phyloP scores from a whole-genome alignment of 2,888 invertebrate species.

The Blomia tropicalis region DNA sequence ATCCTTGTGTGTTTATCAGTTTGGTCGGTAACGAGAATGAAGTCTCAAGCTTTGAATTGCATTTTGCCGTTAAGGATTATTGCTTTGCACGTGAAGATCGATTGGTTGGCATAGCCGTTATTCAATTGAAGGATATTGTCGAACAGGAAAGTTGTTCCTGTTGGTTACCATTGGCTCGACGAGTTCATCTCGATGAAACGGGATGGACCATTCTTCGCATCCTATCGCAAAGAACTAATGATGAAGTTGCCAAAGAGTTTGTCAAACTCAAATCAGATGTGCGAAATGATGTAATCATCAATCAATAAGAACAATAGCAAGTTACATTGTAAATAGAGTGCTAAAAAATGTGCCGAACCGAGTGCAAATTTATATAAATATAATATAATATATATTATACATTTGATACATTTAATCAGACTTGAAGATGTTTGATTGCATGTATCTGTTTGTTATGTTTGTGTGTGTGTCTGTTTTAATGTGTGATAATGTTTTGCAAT shows the following conservation, averaged over 20 bases:
- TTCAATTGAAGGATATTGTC: constrained; percentile 86
- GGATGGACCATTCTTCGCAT: constrained; percentile 94
- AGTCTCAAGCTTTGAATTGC: constrained; percentile 84
- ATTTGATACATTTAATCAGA: neutral
- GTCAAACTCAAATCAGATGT: constrained; percentile 64
- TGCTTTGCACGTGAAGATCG: constrained; percentile 95
- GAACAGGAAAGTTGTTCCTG: constrained; percentile 88
- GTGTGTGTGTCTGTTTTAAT: neutral
- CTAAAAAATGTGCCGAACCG: neutral
- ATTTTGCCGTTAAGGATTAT: constrained; percentile 96
- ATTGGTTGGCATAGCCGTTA: constrained; percentile 87
- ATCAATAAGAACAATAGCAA: neutral
- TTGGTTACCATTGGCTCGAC: constrained; percentile 75
- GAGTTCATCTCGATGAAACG: constrained; percentile 97
- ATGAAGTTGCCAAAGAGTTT: constrained; percentile 97
- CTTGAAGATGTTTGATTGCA: neutral
- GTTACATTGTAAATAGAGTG: no score
- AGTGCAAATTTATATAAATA: neutral
- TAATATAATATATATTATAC: no score
- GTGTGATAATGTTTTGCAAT: neutral
- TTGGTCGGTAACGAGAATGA: constrained; percentile 95
- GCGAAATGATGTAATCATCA: constrained; percentile 20
- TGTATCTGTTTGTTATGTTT: neutral
- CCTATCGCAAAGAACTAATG: constrained; percentile 78
- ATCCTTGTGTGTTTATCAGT: constrained; percentile 42